Conservation (phyloP, 2,888 invertebrate species). For the Sinhomidia bicolor region DNA sequence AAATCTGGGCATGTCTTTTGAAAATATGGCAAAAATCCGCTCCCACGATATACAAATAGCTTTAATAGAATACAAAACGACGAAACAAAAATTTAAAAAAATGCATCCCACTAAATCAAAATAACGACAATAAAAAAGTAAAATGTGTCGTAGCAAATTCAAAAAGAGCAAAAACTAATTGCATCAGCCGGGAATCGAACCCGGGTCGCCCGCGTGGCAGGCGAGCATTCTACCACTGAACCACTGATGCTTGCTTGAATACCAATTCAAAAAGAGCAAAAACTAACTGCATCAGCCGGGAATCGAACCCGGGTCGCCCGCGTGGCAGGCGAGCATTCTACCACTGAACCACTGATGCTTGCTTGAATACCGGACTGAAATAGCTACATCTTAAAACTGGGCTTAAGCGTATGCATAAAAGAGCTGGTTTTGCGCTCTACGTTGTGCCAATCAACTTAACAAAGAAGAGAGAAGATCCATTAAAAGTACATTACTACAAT, state of each 20-base stretch:
- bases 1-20: no score
- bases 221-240: constrained; percentile 82
- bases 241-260: constrained; percentile 80
- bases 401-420: neutral
- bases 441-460: neutral
- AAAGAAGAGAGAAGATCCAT: neutral
- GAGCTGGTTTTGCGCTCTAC: neutral
- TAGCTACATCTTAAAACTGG: neutral
- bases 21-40: no score
- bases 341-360: constrained; percentile 82
- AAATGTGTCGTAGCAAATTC: neutral
- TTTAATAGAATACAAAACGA: no score
- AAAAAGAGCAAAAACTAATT: constrained; percentile 67
- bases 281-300: constrained; percentile 51
- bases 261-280: no score
- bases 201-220: no score
- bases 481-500: no score
- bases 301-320: constrained; percentile 82
- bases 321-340: no score
- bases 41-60: no score
- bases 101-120: neutral
- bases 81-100: no score
- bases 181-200: constrained; percentile 82
- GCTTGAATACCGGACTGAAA: neutral
- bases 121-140: neutral